phyloP scores from a whole-genome alignment of 2,797 vertebrate genomes.

The Hemibagrus guttatus region DNA sequence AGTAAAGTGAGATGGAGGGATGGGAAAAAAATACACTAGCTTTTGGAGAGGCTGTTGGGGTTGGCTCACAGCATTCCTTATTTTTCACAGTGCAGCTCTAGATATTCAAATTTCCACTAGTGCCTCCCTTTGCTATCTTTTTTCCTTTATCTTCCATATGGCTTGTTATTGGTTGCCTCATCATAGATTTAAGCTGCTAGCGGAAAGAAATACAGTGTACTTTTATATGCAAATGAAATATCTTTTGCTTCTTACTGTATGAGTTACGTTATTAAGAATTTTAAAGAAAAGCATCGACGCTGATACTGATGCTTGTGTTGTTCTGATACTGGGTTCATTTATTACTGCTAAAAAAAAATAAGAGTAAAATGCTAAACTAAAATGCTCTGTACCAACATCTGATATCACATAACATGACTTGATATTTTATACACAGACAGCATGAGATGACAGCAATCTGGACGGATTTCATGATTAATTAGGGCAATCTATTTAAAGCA shows the following conservation, averaged over 20 bases:
- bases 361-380: too few relatives aligned
- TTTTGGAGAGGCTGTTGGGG: slow-evolving; percentile 36
- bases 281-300: too few relatives aligned
- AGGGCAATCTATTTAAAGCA: neutral
- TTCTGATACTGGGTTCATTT: neutral
- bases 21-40: slow-evolving; percentile 40
- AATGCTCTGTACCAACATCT: neutral
- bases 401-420: too few relatives aligned
- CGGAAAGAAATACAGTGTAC: neutral
- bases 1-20: slow-evolving; percentile 31
- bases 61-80: slow-evolving; percentile 21
- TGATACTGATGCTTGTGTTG: neutral
- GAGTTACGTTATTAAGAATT: neutral
- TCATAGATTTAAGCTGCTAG: neutral
- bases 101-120: slow-evolving; percentile 13
- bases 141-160: neutral
- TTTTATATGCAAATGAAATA: neutral
- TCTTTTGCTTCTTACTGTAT: neutral
- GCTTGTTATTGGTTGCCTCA: neutral
- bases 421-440: neutral
- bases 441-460: neutral
- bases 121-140: neutral
- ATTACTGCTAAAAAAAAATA: neutral
- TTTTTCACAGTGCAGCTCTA: slow-evolving; percentile 17
- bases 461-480: neutral